Base-by-base conservation (phyloP, 1,140 invertebrate species). In the Cherax quadricarinatus region DNA sequence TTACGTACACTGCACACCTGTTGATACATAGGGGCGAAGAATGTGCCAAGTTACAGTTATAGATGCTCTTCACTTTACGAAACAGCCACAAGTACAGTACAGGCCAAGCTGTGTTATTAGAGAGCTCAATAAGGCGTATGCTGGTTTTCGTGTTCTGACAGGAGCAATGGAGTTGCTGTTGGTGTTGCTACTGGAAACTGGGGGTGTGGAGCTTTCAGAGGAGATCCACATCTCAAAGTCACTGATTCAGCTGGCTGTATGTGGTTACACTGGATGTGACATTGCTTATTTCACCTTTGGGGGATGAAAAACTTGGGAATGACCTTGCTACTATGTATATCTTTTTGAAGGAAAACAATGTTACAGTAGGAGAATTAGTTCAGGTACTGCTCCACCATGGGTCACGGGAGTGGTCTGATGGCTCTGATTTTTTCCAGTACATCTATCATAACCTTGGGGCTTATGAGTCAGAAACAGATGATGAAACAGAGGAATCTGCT, bases 141-240 rank as follows among this genome's bases (percentile, higher is more conserved):
- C 97, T 24, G 98, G 98, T 30, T 98, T 98, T 94, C 94, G 94
- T 16, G 94, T 94, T 24, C 94, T 94, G 94, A 91, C 16, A 81
- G 92, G 60, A 93, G 83, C 73, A 9, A 75, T 24, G 48, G 86
- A 94, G 41, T 91, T 94, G 53, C 91, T 94, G 5, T 92, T 18
- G 97, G 97, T 5, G 96, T 99, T 16, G 98, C 98, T 5, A 99
- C 98, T 0, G 99, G 99, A 57, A 99, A 99, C 95, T 99, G 99
- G 99, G 99, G 99, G 6, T 99, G 99, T 96, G 99, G 99, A 3
- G 99, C 97, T 5, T 99, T 98, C 95, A 96, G 97, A 9, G 99
- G 99, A 6, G 97, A 99, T 94, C 96, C 97, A 3, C 95, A 97
- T 66, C 95, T 99, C 0, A 99, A 99, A 93, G 93, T 90, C 95